These are phyloP conservation scores for Hydriomena furcata DNA, from an alignment of 2,888 invertebrate genomes.

Conservation along the genomic window DNA sequence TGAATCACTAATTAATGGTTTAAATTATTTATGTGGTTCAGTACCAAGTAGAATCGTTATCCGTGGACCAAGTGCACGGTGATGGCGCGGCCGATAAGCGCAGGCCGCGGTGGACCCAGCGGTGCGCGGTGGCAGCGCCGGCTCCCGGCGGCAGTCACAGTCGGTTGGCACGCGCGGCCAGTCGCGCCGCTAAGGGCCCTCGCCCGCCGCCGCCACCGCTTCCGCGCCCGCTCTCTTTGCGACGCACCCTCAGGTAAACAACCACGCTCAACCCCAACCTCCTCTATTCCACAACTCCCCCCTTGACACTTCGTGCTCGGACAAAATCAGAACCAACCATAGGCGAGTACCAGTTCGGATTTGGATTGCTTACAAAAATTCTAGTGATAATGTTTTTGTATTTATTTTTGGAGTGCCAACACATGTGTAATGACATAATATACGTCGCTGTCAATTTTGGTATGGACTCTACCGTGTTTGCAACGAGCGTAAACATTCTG, in stretches of 20 bases:
- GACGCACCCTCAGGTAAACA: constrained; percentile 72
- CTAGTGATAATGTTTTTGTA: constrained; percentile 54
- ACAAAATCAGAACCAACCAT: constrained; percentile 35
- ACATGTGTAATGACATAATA: constrained; percentile 52
- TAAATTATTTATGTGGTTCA: constrained; percentile 28
- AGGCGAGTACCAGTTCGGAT: constrained; percentile 48
- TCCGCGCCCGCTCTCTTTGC: constrained; percentile 55
- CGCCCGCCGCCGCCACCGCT: constrained; percentile 54
- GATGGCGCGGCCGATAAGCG: constrained; percentile 71
- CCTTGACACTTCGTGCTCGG: constrained; percentile 48
- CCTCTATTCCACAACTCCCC: constrained; percentile 29
- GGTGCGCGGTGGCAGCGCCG: constrained; percentile 41
- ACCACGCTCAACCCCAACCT: constrained; percentile 35
- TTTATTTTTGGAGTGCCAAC: constrained; percentile 62
- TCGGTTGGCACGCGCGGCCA: constrained; percentile 76
- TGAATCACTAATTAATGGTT: constrained; percentile 26
- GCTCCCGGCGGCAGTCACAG: constrained; percentile 63
- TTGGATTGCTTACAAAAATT: constrained; percentile 64
- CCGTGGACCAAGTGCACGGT: constrained; percentile 58
- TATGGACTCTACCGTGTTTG: constrained; percentile 7
- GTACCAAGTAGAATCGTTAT: constrained; percentile 67
- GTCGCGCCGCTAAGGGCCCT: constrained; percentile 72
- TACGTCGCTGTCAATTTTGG: constrained; percentile 32
- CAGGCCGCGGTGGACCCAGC: constrained; percentile 50
- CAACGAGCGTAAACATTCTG: neutral